These are phyloP conservation scores for Lacanobia oleracea DNA, from an alignment of 2,888 invertebrate species.

Conservation along the genomic window DNA sequence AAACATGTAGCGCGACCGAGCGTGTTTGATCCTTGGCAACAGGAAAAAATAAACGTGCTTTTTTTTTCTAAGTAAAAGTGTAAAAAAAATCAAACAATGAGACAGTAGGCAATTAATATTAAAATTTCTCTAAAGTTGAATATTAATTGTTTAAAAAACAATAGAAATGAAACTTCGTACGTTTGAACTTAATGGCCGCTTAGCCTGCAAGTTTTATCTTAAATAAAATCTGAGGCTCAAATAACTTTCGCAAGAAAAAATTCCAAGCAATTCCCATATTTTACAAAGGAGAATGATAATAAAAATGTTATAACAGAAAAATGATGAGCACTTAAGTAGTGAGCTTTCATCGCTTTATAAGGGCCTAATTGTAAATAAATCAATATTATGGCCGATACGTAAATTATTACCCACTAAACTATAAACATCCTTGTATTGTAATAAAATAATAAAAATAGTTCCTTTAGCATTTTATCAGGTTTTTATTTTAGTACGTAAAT, in stretches of 20 bases:
- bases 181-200: background rate
- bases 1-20: slow-evolving; percentile 62
- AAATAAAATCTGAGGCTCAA: background rate
- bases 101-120: slow-evolving; percentile 1
- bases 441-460: slow-evolving; percentile 25
- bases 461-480: slow-evolving; percentile 29
- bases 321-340: slow-evolving; percentile 6
- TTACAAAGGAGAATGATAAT: background rate
- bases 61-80: background rate
- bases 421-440: slow-evolving; percentile 24
- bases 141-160: background rate
- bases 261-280: background rate
- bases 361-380: slow-evolving; percentile 21
- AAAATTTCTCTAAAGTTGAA: background rate
- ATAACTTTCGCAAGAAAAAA: slow-evolving; percentile 16
- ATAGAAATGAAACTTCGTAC: background rate
- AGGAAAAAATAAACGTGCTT: background rate
- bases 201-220: background rate
- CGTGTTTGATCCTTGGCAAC: slow-evolving; percentile 38
- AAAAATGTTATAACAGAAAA: slow-evolving; percentile 2
- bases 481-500: slow-evolving; percentile 44
- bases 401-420: slow-evolving; percentile 20
- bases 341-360: slow-evolving; percentile 2
- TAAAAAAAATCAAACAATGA: background rate
- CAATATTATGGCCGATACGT: slow-evolving; percentile 12